Base-by-base conservation (phyloP, 2,113 vertebrate species). In the Pelmatolapia mariae region DNA sequence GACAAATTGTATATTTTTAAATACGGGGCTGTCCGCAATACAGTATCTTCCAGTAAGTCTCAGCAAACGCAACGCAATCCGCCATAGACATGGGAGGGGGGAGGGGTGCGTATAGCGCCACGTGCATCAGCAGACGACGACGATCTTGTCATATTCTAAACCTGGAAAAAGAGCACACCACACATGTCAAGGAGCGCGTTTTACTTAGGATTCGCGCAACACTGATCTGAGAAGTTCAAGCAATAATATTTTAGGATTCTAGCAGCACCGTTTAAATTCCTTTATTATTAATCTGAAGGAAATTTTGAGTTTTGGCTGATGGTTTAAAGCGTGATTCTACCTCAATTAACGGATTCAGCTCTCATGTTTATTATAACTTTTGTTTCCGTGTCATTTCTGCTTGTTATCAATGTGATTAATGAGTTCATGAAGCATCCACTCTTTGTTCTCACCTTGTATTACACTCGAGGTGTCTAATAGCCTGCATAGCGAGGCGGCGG, bases 91-190 rank as follows among this genome's bases (percentile, higher is more conserved):
- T 92, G 94, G n/a, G 76, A 36, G 82, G 36, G 80, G 54, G 53
- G 15, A 93, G 93, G 93, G 93, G 95, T 92, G 57, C 93, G 95
- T 93, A 94, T 94, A 94, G 96, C 95, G 94, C 93, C 96, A 95
- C 93, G 95, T 95, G 95, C 96, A 96, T 94, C 97, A 94, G 96
- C 96, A 96, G 96, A 96, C 96, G 85, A 96, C 95, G 95, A 95
- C 95, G 94, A 95, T 96, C 96, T 96, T 95, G 96, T 94, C 93
- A 96, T 96, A 97, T 96, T 96, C 96, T 97, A 97, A 96, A 97
- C 97, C 97, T 97, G 97, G 90, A 95, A 96, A 97, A 95, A 97
- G 96, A 97, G 92, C 96, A 97, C 95, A 97, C 90, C 95, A 97
- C 91, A 97, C 91, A 93, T 94, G 96, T 97, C 96, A 97, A 95